phyloP scores from a whole-genome alignment of 2,797 vertebrate species.

The Moxostoma hubbsi region DNA sequence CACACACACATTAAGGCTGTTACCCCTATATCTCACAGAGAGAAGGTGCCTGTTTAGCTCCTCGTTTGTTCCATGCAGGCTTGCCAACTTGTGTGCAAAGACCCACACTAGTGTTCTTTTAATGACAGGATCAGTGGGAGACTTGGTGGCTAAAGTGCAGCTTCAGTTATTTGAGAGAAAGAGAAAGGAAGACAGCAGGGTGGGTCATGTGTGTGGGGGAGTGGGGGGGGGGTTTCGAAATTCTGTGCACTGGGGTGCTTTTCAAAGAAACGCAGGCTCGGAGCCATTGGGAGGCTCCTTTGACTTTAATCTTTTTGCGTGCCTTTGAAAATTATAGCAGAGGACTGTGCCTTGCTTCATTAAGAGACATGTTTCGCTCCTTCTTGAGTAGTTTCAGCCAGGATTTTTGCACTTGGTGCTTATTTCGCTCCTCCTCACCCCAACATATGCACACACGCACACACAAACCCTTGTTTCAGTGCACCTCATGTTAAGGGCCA shows the following conservation, averaged over 20 bases:
- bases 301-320: conserved; percentile 85
- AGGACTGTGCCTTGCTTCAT: conserved; percentile 85
- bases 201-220: conserved; percentile 70
- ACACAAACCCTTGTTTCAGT: conserved; percentile 30
- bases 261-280: conserved; percentile 84
- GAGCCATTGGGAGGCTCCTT: conserved; percentile 87
- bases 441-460: conserved; percentile 22
- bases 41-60: conserved; percentile 74
- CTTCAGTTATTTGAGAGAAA: conserved; percentile 78
- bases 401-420: conserved; percentile 76
- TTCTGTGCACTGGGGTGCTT: conserved; percentile 85
- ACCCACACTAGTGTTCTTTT: conserved; percentile 77
- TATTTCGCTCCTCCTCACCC: conserved; percentile 72
- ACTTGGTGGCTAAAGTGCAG: conserved; percentile 83
- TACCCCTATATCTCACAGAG: conserved; percentile 81
- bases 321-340: conserved; percentile 87
- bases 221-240: conserved; percentile 65
- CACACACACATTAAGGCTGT: conserved; percentile 60
- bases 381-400: conserved; percentile 86
- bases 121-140: conserved; percentile 82
- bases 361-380: conserved; percentile 82
- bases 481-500: conserved; percentile 64
- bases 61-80: conserved; percentile 70
- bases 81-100: conserved; percentile 68
- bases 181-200: conserved; percentile 67